Base-by-base conservation (phyloP, 2,797 vertebrate genomes). In the Silurus aristotelis region DNA sequence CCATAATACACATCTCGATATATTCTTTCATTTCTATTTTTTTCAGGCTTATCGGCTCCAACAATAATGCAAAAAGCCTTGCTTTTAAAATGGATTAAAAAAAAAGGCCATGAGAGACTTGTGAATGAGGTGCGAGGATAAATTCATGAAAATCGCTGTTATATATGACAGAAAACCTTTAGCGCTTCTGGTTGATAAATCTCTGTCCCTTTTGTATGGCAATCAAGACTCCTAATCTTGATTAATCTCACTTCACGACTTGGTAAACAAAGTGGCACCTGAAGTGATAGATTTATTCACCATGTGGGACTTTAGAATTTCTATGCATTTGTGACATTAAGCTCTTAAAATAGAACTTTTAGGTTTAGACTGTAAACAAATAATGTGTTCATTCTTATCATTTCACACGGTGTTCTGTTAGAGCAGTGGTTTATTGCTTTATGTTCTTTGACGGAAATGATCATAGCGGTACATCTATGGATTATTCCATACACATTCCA, bases 111-210 rank as follows among this genome's bases (percentile, higher is more conserved):
- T 73, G 67, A 75, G 43, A 84, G 85, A 87, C 85, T 84, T 87
- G 71, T 86, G 85, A 75, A 56, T 82, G 83, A 70, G 80, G 85
- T 75, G 7, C 67, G 77, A 88, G 82, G 72, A 56, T 88, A 81
- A 88, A 89, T 87, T 70, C 75, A 73, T 84, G 75, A 85, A 89
- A 7, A 83, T 75, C 68, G 80, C 46, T 27, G 84, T 89, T 86
- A 89, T 82, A 70, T 88, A 89, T 78, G 82, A 87, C 86, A 70
- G 72, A 79, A 81, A 83, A 66, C 80, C 83, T 87, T 84, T 80
- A 87, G 84, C 84, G 84, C 80, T 87, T 19, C 52, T 52, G 19
- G 64, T 81, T 89, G 78, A 88, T 86, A 86, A 88, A 89, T 89
- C 84, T 88, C 86, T 87, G 82, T 84, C 84, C 55, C 84, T 87